Conservation (phyloP, 1,140 invertebrate species). For the Oreohelix idahoensis region DNA sequence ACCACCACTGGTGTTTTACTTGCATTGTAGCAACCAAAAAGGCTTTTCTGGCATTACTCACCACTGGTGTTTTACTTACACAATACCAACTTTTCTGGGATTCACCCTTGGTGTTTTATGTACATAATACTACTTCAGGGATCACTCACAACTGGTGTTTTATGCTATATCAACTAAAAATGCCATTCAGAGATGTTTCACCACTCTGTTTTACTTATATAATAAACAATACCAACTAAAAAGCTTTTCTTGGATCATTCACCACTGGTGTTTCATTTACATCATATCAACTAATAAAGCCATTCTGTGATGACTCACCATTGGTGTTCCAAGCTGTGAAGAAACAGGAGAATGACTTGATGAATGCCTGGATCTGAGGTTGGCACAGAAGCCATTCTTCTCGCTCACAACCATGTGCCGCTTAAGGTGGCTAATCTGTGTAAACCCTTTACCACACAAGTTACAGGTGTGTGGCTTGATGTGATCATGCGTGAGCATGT, state of each 20-base stretch:
- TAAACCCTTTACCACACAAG: conserved; percentile 69
- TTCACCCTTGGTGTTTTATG: too few species aligned
- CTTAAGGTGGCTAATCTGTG: conserved; percentile 60
- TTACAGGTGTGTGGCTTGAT: conserved; percentile 69
- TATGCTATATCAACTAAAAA: too few species aligned
- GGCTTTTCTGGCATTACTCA: conserved; percentile 14
- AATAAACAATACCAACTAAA: too few species aligned
- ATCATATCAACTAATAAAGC: background rate
- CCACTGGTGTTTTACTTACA: conserved; percentile 15
- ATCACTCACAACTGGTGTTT: too few species aligned
- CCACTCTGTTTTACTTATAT: too few species aligned
- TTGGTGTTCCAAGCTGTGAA: conserved; percentile 12
- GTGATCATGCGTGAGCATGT: conserved; percentile 72
- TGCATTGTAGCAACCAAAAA: background rate
- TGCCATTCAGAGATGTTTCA: too few species aligned
- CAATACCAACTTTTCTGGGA: too few species aligned
- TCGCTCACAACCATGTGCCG: conserved; percentile 37
- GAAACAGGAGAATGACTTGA: conserved; percentile 26
- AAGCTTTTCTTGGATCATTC: too few species aligned
- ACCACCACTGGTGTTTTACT: conserved; percentile 23
- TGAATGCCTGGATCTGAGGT: conserved; percentile 26
- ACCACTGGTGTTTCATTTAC: too few species aligned
- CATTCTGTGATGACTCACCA: conserved; percentile 26
- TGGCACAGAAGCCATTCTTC: conserved; percentile 42
- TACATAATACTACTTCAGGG: too few species aligned